Evolutionary conservation across 2,113 vertebrate species (phyloP), one percentile per base, ranked within the genome.

Genomic region (Capra hircus): DNA sequence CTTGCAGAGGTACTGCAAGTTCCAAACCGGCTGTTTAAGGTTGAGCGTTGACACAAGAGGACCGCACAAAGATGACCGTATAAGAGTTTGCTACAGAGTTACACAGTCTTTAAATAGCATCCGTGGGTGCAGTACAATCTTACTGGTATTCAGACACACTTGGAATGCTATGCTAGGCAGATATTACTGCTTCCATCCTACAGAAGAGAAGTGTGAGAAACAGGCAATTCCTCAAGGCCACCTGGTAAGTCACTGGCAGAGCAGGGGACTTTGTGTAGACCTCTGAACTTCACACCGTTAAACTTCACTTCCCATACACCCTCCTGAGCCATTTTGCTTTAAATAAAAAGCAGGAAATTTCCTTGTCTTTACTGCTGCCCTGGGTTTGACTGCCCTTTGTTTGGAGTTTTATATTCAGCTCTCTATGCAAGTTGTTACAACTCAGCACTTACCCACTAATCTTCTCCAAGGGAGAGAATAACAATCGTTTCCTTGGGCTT

Each of bases 381-480:
- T 59, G 85, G 77, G 60, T 89, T 96, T 88, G 62, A 80, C 78
- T 88, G 85, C 71, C 94, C 62, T 62, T 96, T 86, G 96, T 96
- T 88, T 93, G 50, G 94, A 30, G 83, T 88, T 97, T 98, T 95
- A 90, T 96, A 92, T 19, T 21, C 82, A 59, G n/a, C 59, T 97
- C 97, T 98, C 91, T 87, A 94, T 97, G 80, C 97, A 92, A 97
- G 60, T 89, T 97, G 43, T 53, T 96, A 87, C 90, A 97, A 88
- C 95, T 64, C 94, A 95, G 95, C 53, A 81, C 14, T 97, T 97
- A 96, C 87, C 96, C 97, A 91, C 92, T 96, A 90, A 97, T 95
- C 96, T 97, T 98, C 94, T 97, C 83, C 12, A 60, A 57, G 55
- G 48, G 86, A 88, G 96, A 97, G 94, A 96, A 96, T 86, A 87